These are phyloP conservation scores for Monochamus saltuarius DNA, from an alignment of 1,140 invertebrate genomes.

Conservation along the genomic window DNA sequence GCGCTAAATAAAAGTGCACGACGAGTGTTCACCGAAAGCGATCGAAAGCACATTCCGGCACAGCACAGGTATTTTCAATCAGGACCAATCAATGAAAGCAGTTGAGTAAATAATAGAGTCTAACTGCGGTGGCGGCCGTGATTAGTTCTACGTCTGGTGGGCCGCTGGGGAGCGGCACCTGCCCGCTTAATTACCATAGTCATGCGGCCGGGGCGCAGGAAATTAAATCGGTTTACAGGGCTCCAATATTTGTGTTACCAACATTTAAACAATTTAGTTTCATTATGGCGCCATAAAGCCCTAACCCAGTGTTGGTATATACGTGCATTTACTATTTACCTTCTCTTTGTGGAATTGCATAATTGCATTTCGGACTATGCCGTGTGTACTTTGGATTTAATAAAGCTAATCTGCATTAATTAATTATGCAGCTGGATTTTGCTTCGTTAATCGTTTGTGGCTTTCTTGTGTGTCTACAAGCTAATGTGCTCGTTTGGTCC, in stretches of 20 bases:
- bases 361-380: constrained; percentile 5
- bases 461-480: too few relatives aligned
- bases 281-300: constrained; percentile 35
- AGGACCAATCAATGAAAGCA: constrained; percentile 43
- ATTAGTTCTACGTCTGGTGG: constrained; percentile 43
- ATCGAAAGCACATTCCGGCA: too few relatives aligned
- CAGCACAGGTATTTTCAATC: constrained; percentile 14
- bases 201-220: constrained; percentile 45
- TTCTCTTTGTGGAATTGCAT: constrained; percentile 10
- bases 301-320: constrained; percentile 10
- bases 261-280: constrained; percentile 48
- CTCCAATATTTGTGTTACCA: constrained; percentile 46
- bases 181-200: constrained; percentile 47
- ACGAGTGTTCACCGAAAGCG: too few relatives aligned
- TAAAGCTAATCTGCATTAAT: constrained; percentile 19
- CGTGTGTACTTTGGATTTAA: constrained; percentile 12
- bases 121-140: constrained; percentile 45
- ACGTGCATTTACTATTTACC: neutral
- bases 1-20: too few relatives aligned
- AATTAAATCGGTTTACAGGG: constrained; percentile 49
- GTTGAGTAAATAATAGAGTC: constrained; percentile 49
- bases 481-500: too few relatives aligned
- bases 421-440: constrained; percentile 4
- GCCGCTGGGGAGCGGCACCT: constrained; percentile 14
- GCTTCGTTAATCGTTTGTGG: constrained; percentile 11